A percentile compares a stretch with the other conserved stretches of the same genome.
Conservation (phyloP, 2,797 vertebrate genomes). For the Amblyopsis hoosieri region DNA sequence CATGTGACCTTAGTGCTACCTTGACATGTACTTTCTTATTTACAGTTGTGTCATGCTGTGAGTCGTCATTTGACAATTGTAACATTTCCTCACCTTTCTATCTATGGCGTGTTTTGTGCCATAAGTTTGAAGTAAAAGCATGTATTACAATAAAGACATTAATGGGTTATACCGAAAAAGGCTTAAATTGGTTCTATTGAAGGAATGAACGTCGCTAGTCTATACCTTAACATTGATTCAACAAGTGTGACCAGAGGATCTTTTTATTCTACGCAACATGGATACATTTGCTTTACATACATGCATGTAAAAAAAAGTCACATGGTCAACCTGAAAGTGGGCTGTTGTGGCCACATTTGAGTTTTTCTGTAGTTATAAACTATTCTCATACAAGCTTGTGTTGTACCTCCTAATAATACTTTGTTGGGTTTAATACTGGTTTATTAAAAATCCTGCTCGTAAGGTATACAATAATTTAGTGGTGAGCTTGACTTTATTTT, state of each 20-base stretch:
- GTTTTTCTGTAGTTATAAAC: too few relatives aligned
- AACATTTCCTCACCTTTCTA: constrained; percentile 84
- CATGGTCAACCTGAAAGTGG: too few relatives aligned
- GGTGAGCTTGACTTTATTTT: too few relatives aligned
- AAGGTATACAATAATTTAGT: too few relatives aligned
- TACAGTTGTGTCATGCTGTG: constrained; percentile 78
- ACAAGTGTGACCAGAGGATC: background rate
- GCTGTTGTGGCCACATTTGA: too few relatives aligned
- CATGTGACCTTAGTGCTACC: constrained; percentile 65
- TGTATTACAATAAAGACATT: constrained; percentile 95
- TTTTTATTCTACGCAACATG: too few relatives aligned
- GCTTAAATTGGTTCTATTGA: constrained; percentile 75
- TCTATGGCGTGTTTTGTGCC: constrained; percentile 96
- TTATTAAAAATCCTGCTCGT: too few relatives aligned
- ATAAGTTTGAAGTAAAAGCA: constrained; percentile 86
- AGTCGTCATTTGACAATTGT: constrained; percentile 81
- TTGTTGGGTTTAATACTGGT: too few relatives aligned
- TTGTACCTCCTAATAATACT: too few relatives aligned
- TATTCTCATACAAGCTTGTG: too few relatives aligned
- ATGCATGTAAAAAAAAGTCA: too few relatives aligned
- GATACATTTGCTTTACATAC: too few relatives aligned
- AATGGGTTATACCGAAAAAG: constrained; percentile 71
- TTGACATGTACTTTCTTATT: constrained; percentile 70
- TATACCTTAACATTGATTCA: constrained; percentile 54
- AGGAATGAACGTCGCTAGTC: constrained; percentile 34